These are phyloP conservation scores for Drosophila takahashii DNA, from an alignment of 1,140 invertebrate species.

Conservation along the genomic window DNA sequence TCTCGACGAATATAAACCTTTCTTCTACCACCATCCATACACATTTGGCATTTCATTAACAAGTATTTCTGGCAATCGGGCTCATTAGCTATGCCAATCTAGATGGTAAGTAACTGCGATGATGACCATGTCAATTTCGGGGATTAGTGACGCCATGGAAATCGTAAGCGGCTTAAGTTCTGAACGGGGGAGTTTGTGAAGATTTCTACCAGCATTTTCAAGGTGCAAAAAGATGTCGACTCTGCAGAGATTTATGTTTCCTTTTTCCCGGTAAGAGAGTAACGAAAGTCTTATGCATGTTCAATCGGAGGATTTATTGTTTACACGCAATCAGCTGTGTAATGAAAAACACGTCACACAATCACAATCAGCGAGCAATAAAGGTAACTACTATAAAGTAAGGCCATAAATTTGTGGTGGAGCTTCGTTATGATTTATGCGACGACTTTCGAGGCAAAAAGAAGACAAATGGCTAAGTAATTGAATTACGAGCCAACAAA, in stretches of 20 bases:
- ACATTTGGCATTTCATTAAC: conserved; percentile 66
- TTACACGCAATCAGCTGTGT: conserved; percentile 74
- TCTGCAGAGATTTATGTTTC: conserved; percentile 17
- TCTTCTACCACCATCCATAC: conserved; percentile 12
- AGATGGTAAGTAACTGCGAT: conserved; percentile 58
- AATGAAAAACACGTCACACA: conserved; percentile 66
- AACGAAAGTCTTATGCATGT: conserved; percentile 41
- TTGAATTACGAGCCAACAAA: conserved; percentile 68
- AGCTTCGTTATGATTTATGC: conserved; percentile 71
- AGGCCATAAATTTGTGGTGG: conserved; percentile 66
- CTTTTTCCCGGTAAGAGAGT: conserved; percentile 10
- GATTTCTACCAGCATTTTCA: background rate
- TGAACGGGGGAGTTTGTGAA: background rate
- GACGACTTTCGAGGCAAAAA: conserved; percentile 38
- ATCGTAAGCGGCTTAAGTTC: conserved; percentile 70
- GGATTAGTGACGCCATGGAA: conserved; percentile 72
- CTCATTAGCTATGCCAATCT: conserved; percentile 73
- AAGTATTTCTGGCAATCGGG: conserved; percentile 46
- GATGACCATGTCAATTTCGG: conserved; percentile 68
- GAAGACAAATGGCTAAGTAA: conserved; percentile 79
- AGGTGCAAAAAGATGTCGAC: conserved; percentile 9
- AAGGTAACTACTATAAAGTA: conserved; percentile 4
- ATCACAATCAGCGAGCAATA: conserved; percentile 55
- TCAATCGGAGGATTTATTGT: conserved; percentile 71
- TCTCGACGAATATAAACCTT: conserved; percentile 42